phyloP scores from a whole-genome alignment of 2,797 vertebrate species.

The Botia almorhae region DNA sequence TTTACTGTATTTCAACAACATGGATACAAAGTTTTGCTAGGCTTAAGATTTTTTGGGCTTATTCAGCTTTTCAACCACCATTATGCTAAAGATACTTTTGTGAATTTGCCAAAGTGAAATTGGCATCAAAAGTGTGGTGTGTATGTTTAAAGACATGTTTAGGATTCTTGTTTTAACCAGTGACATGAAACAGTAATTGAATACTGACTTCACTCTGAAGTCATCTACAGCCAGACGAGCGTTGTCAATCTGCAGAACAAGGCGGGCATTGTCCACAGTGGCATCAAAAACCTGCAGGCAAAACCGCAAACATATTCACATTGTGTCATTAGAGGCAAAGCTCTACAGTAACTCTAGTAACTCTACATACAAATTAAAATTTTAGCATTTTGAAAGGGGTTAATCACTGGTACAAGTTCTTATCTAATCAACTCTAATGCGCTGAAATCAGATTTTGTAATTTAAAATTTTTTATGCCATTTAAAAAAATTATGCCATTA shows the following conservation, averaged over 20 bases:
- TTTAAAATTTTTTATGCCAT: too few relatives aligned
- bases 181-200: background rate
- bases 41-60: too few relatives aligned
- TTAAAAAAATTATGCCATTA: background rate
- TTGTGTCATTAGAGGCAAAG: background rate
- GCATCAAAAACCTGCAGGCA: conserved; percentile 82
- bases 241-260: conserved; percentile 93
- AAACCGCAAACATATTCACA: conserved; percentile 29
- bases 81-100: background rate
- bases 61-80: too few relatives aligned
- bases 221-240: conserved; percentile 91
- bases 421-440: background rate
- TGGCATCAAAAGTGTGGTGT: background rate
- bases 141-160: background rate
- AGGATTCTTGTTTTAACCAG: conserved; percentile 1
- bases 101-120: background rate
- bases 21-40: too few relatives aligned
- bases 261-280: conserved; percentile 83
- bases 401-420: background rate
- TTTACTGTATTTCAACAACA: too few relatives aligned
- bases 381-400: background rate
- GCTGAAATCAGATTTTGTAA: background rate
- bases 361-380: background rate
- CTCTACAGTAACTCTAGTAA: background rate
- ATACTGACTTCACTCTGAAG: conserved; percentile 91